Evolutionary conservation across 2,888 invertebrate genomes (phyloP), one percentile per base, ranked within the genome.

Genomic region (Drosophila niveifrons): DNA sequence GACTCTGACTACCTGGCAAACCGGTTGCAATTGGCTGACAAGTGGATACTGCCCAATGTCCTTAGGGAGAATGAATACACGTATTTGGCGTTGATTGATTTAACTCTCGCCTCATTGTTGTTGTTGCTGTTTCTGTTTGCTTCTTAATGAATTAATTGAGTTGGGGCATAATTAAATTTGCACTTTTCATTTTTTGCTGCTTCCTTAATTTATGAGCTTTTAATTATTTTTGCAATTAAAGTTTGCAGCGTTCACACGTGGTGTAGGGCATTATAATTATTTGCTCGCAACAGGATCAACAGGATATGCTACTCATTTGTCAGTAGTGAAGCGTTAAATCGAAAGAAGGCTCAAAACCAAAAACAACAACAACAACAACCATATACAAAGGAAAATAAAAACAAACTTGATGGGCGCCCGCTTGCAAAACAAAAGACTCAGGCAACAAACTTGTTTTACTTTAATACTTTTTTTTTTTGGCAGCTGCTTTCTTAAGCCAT

Each of bases 1-100:
- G 66, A 72, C 34, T n/a, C 34, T n/a, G 74, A 51, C 53, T 15
- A 50, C 17, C 48, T 23, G n/a, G 39, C 36, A 75, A 81, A 89
- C 81, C 84, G 72, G 89, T 89, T 81, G 59, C 46, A 6, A 13
- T 41, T 39, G 15, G 17, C 13, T 39, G 56, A 48, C 31, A 56
- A 52, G 61, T 36, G 29, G 51, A 36, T 3, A n/a, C 36, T 36
- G 36, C 36, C 61, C 41, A 43, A 63, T 72, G 74, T 85, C 85
- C 89, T 85, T 84, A 73, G 85, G 89, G 88, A 81, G 57, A 59
- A 31, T 13, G 48, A 31, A 55, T 34, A 11, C 47, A 17, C 44
- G 75, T 68, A 84, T 76, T 88, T 88, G 86, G 89, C 88, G 88
- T 89, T 86, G 86, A 86, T 89, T 86, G 89, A 86, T 86, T 89